Evolutionary conservation across 2,888 invertebrate species (phyloP).

Genomic region (Caradrina kadenii): DNA sequence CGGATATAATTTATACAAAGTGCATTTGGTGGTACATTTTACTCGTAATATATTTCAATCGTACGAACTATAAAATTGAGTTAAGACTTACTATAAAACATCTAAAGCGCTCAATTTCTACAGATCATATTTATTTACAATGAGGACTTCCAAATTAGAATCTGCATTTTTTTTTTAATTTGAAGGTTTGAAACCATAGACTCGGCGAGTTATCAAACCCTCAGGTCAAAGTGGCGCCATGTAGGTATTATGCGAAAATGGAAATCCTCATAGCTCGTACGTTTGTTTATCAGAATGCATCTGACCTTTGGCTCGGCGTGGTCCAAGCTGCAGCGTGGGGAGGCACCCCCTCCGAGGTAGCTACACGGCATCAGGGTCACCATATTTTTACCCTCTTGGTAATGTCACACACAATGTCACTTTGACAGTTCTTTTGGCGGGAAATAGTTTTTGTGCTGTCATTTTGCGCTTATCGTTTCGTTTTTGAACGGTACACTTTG

Average conservation of each 20-base stretch:
- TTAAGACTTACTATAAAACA: conserved; percentile 12
- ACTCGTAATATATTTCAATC: conserved; percentile 38
- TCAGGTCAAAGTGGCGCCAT: conserved; percentile 53
- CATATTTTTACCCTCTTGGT: conserved; percentile 85
- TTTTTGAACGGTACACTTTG: conserved; percentile 74
- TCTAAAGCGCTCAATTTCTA: conserved; percentile 37
- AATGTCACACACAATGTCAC: conserved; percentile 82
- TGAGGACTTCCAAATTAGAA: conserved; percentile 59
- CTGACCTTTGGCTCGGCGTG: conserved; percentile 89
- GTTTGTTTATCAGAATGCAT: conserved; percentile 67
- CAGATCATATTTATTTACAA: conserved; percentile 26
- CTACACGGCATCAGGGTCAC: conserved; percentile 93
- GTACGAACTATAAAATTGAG: conserved; percentile 51
- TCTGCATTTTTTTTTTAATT: conserved; percentile 2
- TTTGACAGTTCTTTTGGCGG: conserved; percentile 84
- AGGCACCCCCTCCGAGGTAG: conserved; percentile 91
- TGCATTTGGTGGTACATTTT: conserved; percentile 53
- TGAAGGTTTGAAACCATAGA: conserved; percentile 23
- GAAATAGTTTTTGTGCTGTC: conserved; percentile 80
- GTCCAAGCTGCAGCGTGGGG: conserved; percentile 89
- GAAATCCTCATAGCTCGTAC: conserved; percentile 67
- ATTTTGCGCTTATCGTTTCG: conserved; percentile 79
- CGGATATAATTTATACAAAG: conserved; percentile 32
- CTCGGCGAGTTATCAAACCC: conserved; percentile 38
- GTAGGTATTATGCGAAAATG: conserved; percentile 52